Percentiles rank a stretch among this genome's conserved stretches.
Conservation (phyloP, 1,140 invertebrate species). For the Chlorops oryzae region DNA sequence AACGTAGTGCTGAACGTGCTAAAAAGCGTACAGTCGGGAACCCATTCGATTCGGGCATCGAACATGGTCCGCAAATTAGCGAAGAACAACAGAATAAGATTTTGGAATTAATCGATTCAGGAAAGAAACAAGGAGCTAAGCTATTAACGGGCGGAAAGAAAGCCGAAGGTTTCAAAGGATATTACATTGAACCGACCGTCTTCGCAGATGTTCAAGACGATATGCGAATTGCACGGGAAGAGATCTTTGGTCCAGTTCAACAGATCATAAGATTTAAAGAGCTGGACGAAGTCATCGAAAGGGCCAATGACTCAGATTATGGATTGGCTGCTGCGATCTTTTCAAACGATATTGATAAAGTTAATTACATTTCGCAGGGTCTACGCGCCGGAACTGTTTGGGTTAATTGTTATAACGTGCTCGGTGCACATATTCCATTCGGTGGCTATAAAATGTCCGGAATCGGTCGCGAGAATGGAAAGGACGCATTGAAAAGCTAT, state of each 20-base stretch:
- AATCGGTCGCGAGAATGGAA: conserved; percentile 62
- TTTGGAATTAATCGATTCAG: conserved; percentile 60
- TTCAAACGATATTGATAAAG: conserved; percentile 75
- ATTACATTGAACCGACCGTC: conserved; percentile 73
- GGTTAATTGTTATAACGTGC: conserved; percentile 74
- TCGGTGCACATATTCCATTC: conserved; percentile 64
- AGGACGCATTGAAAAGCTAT: conserved; percentile 22
- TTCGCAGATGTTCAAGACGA: conserved; percentile 72
- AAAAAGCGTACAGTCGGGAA: conserved; percentile 67
- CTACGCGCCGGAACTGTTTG: conserved; percentile 81
- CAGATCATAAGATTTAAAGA: conserved; percentile 78
- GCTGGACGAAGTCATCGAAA: conserved; percentile 76
- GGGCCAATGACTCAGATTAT: conserved; percentile 78
- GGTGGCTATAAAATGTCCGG: conserved; percentile 78
- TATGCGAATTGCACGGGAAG: conserved; percentile 75
- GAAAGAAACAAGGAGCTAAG: conserved; percentile 67
- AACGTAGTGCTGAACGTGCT: conserved; percentile 61
- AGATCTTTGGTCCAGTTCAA: conserved; percentile 90
- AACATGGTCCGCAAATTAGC: conserved; percentile 77
- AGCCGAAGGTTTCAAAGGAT: conserved; percentile 60
- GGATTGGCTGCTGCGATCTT: conserved; percentile 80
- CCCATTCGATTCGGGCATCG: conserved; percentile 63
- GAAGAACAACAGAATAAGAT: conserved; percentile 64
- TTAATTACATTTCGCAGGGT: conserved; percentile 62
- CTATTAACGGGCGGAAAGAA: conserved; percentile 63